Percentiles rank a stretch among this genome's conserved stretches.
These are phyloP conservation scores for Hydropsyche tenuis DNA, from an alignment of 1,140 invertebrate genomes.

Conservation along the genomic window DNA sequence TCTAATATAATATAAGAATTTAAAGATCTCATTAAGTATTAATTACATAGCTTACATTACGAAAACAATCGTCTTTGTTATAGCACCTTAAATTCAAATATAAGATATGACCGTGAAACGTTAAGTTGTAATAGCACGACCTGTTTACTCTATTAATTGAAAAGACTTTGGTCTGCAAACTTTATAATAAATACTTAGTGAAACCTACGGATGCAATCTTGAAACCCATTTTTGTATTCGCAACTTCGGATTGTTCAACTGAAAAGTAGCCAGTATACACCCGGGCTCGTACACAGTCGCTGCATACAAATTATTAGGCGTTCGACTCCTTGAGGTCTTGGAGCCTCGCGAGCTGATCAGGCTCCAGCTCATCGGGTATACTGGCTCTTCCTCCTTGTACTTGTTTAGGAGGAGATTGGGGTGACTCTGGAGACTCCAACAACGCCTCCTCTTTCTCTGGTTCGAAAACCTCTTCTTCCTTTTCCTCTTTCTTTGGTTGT, in stretches of 20 bases:
- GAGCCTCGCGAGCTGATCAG: constrained; percentile 81
- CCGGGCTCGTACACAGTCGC: not conserved
- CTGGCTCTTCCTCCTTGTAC: constrained; percentile 75
- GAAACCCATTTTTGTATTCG: no score
- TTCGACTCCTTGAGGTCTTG: constrained; percentile 88
- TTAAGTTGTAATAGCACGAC: not conserved
- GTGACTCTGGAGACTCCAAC: constrained; percentile 51
- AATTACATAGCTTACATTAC: no score
- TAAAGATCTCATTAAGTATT: no score
- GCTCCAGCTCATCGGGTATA: constrained; percentile 85
- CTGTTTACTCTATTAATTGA: not conserved
- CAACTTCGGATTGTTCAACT: no score
- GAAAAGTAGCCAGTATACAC: not conserved
- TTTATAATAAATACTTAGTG: no score
- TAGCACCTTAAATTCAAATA: no score
- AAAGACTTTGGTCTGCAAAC: no score
- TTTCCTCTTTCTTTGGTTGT: constrained; percentile 45
- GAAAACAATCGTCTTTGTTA: no score
- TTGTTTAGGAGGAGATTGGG: constrained; percentile 66
- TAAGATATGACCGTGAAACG: no score
- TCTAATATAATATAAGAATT: no score
- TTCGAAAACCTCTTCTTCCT: constrained; percentile 53
- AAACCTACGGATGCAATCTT: no score
- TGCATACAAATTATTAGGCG: constrained; percentile 64
- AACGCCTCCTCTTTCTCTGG: constrained; percentile 37